Conservation (phyloP, 1,140 invertebrate species). For the Chironomus striatipennis region DNA sequence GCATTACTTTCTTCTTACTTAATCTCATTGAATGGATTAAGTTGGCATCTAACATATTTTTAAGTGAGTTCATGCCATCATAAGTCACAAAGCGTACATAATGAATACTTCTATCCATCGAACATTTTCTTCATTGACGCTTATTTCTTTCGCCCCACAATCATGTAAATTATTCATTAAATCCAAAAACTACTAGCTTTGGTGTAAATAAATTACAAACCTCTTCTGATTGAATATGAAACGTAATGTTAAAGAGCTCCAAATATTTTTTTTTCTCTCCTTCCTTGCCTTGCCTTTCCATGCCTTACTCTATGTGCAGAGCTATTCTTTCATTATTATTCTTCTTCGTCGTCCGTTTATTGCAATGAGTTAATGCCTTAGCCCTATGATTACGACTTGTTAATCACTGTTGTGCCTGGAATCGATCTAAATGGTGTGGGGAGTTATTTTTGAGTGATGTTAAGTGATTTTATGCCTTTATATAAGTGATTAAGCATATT, state of each 20-base stretch:
- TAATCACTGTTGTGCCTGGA: not conserved
- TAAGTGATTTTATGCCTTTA: no score
- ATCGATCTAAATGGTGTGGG: not conserved
- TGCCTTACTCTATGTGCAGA: no score
- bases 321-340: not conserved
- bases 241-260: not conserved
- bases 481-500: no score
- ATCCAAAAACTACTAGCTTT: not conserved
- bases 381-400: constrained; percentile 6
- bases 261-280: not conserved
- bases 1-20: no score
- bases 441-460: no score
- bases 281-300: no score
- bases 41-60: no score
- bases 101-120: not conserved
- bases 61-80: no score
- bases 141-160: not conserved
- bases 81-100: no score
- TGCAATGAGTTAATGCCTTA: not conserved
- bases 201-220: constrained; percentile 3
- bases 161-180: constrained; percentile 10
- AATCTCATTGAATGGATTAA: no score
- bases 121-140: not conserved
- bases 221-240: constrained; percentile 11
- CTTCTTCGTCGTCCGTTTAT: not conserved